Evolutionary conservation across 2,113 vertebrate genomes (phyloP), one percentile per base, ranked within the genome.

Genomic region (Macaca mulatta): DNA sequence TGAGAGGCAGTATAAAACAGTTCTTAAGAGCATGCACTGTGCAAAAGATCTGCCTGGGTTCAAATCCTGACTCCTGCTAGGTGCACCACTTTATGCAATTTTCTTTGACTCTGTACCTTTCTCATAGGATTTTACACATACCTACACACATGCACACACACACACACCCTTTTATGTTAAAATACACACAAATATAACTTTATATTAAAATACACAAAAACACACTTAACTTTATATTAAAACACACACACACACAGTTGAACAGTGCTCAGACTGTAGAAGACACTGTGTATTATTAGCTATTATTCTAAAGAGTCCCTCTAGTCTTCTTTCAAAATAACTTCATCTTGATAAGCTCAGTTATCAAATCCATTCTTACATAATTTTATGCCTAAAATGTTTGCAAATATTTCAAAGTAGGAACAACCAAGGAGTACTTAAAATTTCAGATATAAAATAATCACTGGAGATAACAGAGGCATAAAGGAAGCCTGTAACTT

Each of bases 361-460:
- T 43, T 93, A 87, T 77, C 17, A 38, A 79, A 94, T 18, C 17
- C 18, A 90, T 57, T 88, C 23, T 86, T 93, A 79, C 0, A 92
- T 67, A 40, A 55, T 70, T 88, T 84, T 94, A 25, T 75, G 88
- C 16, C 70, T 90, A 89, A 82, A 93, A 50, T 10, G 6, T 92
- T 59, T 96, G n/a, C 4, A 88, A 80, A 93, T 35, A 40, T 92
- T 97, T 96, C 72, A 89, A 64, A 94, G 94, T 94, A 85, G 13
- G 23, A 89, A 61, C 12, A 92, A 35, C 80, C 18, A 16, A 64
- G 22, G 18, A 86, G n/a, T 70, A 86, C 55, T 87, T 30, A 93
- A 96, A 61, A 43, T 70, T 70, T 93, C 74, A 96, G 74, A 89
- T 55, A 92, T 50, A 82, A 92, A 94, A 90, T 78, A 95, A 90